phyloP scores from a whole-genome alignment of 2,797 vertebrate genomes.

The Mycteria americana region DNA sequence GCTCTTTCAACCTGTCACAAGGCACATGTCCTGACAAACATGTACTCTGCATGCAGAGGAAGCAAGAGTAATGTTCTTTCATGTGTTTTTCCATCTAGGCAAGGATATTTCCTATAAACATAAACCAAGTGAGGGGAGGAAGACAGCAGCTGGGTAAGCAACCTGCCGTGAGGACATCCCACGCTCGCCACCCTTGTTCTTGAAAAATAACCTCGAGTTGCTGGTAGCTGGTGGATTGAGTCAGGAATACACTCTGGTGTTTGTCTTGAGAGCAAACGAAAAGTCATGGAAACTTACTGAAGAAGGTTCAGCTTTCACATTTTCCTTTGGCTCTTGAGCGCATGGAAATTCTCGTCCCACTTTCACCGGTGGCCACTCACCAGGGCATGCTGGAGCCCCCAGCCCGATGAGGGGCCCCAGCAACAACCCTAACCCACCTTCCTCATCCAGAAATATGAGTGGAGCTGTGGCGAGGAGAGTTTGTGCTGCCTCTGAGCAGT shows the following conservation, averaged over 20 bases:
- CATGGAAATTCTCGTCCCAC: rapidly evolving
- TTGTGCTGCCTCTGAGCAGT: neutral
- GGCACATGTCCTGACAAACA: slow-evolving; percentile 2
- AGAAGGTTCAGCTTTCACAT: neutral
- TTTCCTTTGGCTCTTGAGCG: neutral
- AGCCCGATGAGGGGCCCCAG: rapidly evolving
- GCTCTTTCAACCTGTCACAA: slow-evolving; percentile 7
- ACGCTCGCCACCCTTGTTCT: neutral
- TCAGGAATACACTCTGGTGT: neutral
- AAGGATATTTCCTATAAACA: neutral
- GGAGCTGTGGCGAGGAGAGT: rapidly evolving
- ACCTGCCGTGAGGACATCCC: neutral
- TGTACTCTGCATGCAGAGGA: neutral
- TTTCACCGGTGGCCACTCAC: rapidly evolving
- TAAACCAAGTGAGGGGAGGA: neutral
- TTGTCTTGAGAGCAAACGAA: neutral
- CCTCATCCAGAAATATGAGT: neutral
- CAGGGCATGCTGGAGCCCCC: neutral
- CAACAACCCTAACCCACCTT: neutral
- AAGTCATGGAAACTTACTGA: neutral
- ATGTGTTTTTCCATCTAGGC: neutral
- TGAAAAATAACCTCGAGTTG: neutral
- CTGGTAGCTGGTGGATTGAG: neutral
- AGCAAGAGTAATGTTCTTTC: neutral
- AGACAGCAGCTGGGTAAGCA: neutral